Evolutionary conservation across 2,888 invertebrate species (phyloP), one percentile per base, ranked within the genome.

Genomic region (Morpho deidamia): DNA sequence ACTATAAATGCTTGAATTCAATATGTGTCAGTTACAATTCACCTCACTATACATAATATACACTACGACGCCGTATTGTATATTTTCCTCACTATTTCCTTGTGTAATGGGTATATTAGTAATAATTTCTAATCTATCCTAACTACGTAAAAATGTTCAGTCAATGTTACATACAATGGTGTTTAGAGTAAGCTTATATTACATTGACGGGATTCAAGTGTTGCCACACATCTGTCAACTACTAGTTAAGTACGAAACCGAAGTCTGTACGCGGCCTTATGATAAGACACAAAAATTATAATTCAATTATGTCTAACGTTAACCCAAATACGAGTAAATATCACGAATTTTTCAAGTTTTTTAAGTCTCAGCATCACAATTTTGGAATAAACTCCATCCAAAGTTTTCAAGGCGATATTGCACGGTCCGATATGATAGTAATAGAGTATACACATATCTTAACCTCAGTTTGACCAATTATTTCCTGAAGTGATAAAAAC

Each of bases 91-190:
- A 52, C 56, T 56, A 60, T 58, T 62, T 51, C 51, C 54, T 53
- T 59, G 59, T 55, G 52, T 59, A 50, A 46, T 51, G 46, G 44
- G 53, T 60, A 53, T 55, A 53, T 68, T 70, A 47, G 43, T 69
- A 66, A 67, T 74, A 70, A 68, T 69, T 72, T 68, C 76, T 83
- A 85, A 70, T 76, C 78, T 84, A 85, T 57, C 78, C 78, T 85
- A 85, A 57, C 80, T 88, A 89, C 76, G 76, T 86, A 85, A 82
- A 87, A 86, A 85, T 84, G 83, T 85, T 87, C 88, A 89, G 88
- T 89, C 88, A 76, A 88, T 86, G 83, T 88, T 86, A 86, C 82
- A 85, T 85, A 85, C 83, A 84, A 82, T 85, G 86, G 81, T 85
- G 80, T 86, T 79, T 76, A 81, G 76, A 74, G 73, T 78, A 79